Evolutionary conservation across 2,797 vertebrate genomes (phyloP).

Genomic region (Spondyliosoma cantharus): DNA sequence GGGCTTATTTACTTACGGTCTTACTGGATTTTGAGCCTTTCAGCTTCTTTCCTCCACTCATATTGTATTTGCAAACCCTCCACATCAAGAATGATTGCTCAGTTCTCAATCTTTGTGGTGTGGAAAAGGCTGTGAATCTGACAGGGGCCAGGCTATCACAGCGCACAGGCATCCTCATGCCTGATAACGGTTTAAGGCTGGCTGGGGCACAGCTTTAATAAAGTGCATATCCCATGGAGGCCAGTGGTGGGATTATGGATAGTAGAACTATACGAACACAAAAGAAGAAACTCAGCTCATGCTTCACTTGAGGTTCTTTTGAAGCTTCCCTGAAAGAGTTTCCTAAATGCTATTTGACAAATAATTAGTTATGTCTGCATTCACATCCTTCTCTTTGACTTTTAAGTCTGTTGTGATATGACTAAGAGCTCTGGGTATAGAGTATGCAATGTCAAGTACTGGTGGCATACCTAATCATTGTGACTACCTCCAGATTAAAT

Average conservation of each 20-base stretch:
- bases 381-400: conserved; percentile 61
- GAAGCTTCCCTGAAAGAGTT: conserved; percentile 64
- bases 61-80: conserved; percentile 82
- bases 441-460: conserved; percentile 44
- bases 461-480: conserved; percentile 57
- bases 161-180: conserved; percentile 69
- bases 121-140: conserved; percentile 70
- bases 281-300: conserved; percentile 71
- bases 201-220: conserved; percentile 68
- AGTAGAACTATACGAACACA: conserved; percentile 76
- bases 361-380: conserved; percentile 76
- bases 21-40: conserved; percentile 81
- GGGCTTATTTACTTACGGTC: conserved; percentile 84
- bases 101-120: conserved; percentile 78
- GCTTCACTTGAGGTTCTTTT: conserved; percentile 69
- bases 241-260: conserved; percentile 74
- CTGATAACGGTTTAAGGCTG: conserved; percentile 74
- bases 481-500: conserved; percentile 54
- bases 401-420: conserved; percentile 61
- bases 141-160: conserved; percentile 76
- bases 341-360: conserved; percentile 68
- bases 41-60: conserved; percentile 74
- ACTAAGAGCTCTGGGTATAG: conserved; percentile 37
- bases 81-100: conserved; percentile 81
- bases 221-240: conserved; percentile 73